Evolutionary conservation across 2,797 vertebrate species (phyloP), one percentile per base, ranked within the genome.

Genomic region (Orestias chungarensis): DNA sequence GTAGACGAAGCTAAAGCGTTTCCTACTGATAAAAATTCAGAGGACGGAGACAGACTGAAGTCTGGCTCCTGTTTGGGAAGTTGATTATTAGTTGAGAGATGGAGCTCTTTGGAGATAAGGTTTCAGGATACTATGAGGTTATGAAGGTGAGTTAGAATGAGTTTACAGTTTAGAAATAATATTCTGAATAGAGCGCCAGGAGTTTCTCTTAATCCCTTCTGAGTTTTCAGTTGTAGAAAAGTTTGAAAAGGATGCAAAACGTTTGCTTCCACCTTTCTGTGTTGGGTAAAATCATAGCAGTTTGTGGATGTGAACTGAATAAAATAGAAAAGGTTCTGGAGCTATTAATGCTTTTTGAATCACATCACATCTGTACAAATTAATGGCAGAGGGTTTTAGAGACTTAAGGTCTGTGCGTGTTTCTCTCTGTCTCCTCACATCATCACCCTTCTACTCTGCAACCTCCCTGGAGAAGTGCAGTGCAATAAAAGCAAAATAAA

Each of bases 361-460:
- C 1, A 7, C 54, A 31, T 15, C 54, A 57, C 2, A 25, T 61
- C 10, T 61, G 33, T 61, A 61, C 64, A 44, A 64, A 64, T 9
- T 52, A 50, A 43, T 6, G n/a, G 35, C 70, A 9, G 17, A 1
- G n/a, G 23, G 27, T 47, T 4, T 29, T 43, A 65, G 23, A 65
- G 59, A 50, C n/a, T 67, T 75, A n/a, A 67, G 46, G 50, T 43
- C 42, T 54, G 33, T 46, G 20, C 18, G 64, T 62, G 14, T 73
- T 66, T 74, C 35, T 70, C 70, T 80, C 61, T 82, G 79, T 76
- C 75, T 75, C 81, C 29, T 83, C 72, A 71, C 69, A 76, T 90
- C 82, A 85, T 82, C 83, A 52, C 75, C 75, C 59, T 43, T 77
- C 35, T 31, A 59, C 25, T 73, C 71, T 79, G 77, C 18, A n/a